Evolutionary conservation across 2,113 vertebrate genomes (phyloP).

Genomic region (Phalacrocorax pelagicus): DNA sequence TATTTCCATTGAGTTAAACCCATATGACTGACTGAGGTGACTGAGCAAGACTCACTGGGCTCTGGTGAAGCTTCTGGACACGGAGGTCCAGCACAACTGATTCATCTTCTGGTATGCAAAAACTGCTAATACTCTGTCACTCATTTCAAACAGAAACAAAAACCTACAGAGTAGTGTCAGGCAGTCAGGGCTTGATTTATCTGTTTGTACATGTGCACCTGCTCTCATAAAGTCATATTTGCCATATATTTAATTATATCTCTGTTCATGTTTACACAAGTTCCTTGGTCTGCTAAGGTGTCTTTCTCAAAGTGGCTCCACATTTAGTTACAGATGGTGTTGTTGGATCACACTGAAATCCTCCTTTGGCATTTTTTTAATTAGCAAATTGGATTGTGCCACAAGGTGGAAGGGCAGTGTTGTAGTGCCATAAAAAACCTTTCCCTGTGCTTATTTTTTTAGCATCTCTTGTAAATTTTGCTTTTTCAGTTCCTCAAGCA

Average conservation of each 20-base stretch:
- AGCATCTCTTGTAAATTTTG: not conserved
- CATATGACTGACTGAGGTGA: not conserved
- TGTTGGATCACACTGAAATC: not conserved
- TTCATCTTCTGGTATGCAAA: not conserved
- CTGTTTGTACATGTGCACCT: not conserved
- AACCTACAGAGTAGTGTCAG: not conserved
- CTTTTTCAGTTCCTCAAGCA: not conserved
- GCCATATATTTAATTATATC: not conserved
- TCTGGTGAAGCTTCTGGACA: not conserved
- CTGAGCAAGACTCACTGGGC: not conserved
- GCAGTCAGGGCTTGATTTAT: not conserved
- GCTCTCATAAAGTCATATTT: not conserved
- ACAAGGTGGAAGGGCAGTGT: not conserved
- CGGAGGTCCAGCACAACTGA: not conserved
- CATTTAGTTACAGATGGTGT: accelerated
- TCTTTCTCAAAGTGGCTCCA: not conserved
- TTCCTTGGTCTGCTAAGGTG: not conserved
- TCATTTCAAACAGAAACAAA: not conserved
- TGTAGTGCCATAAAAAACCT: not conserved
- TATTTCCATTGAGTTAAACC: not conserved
- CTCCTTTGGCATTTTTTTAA: not conserved
- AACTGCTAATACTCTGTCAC: not conserved
- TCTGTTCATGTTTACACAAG: not conserved
- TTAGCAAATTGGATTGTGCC: not conserved
- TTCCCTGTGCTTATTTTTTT: not conserved